Evolutionary conservation across 1,140 invertebrate species (phyloP), one percentile per base, ranked within the genome.

Genomic region (Drosophila novamexicana): DNA sequence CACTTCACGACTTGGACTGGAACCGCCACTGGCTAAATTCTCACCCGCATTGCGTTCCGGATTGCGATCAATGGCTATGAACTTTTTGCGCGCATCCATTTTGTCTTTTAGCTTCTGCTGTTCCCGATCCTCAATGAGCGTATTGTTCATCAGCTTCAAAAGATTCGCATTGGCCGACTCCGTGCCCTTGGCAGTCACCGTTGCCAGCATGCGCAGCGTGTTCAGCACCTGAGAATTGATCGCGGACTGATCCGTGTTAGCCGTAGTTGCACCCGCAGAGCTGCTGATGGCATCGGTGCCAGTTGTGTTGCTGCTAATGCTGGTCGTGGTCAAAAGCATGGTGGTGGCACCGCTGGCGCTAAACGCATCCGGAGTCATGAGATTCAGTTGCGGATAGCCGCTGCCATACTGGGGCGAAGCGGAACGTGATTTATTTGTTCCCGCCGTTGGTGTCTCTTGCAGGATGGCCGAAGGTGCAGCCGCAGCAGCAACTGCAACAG

Each of bases 351-450:
- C 65, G 5, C 63, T 44, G 94, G 96, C 93, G 58, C 77, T 97
- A 81, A 98, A 98, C 6, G 96, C 97, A 91, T 98, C 97, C 0
- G 97, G 97, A 1, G 97, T 97, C 94, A 98, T 96, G 1, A 98
- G 94, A 68, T 80, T 86, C 16, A 86, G 50, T 44, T 69, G 83
- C 5, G 70, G 67, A 82, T 96, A 97, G 75, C 77, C 92, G 91
- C 65, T 77, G 44, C 68, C 68, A 58, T 69, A 79, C 29, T 89
- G 84, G 2, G 91, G 91, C 6, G 85, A 86, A n/a, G 71, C 7
- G 0, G 84, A 86, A 2, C 75, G 81, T 0, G 90, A 89, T 54
- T 89, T 78, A 7, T 54, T 37, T 16, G 32, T 10, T 8, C 36
- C 42, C 0, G 36, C 57, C 6, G 67, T 39, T 7, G 58, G 14